Conservation (phyloP, 2,797 vertebrate genomes). For the Hoplostethus mediterraneus region DNA sequence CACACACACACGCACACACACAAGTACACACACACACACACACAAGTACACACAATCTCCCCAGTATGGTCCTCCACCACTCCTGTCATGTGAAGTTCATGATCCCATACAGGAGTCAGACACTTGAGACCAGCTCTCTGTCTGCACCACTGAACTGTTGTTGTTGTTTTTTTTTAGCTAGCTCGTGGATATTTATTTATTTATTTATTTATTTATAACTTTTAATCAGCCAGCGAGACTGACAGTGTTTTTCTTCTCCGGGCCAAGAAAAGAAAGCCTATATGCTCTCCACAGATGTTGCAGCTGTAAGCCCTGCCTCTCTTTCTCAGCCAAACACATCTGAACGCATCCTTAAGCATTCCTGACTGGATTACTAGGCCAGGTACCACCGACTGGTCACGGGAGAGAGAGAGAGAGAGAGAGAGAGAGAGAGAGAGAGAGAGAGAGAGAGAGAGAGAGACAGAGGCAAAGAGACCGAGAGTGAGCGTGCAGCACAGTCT, state of each 20-base stretch:
- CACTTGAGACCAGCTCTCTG: too few species aligned
- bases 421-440: conserved; percentile 28
- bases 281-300: conserved; percentile 64
- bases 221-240: conserved; percentile 6
- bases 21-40: too few species aligned
- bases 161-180: too few species aligned
- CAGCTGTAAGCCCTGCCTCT: conserved; percentile 33
- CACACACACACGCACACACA: neutral
- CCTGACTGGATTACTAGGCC: conserved; percentile 76
- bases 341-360: conserved; percentile 71
- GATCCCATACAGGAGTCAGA: neutral
- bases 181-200: too few species aligned
- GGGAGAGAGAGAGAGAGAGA: conserved; percentile 22
- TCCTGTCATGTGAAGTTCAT: too few species aligned
- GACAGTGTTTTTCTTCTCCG: conserved; percentile 1
- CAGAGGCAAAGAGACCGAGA: conserved; percentile 5
- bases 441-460: conserved; percentile 13
- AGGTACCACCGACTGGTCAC: conserved; percentile 62
- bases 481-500: conserved; percentile 47
- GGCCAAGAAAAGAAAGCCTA: conserved; percentile 13
- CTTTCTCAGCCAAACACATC: conserved; percentile 67
- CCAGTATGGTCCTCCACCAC: neutral
- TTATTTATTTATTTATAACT: too few species aligned
- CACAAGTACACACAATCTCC: neutral
- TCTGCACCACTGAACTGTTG: too few species aligned